Evolutionary conservation across 2,888 invertebrate genomes (phyloP), one percentile per base, ranked within the genome.

Genomic region (Zhengitettix transpicula): DNA sequence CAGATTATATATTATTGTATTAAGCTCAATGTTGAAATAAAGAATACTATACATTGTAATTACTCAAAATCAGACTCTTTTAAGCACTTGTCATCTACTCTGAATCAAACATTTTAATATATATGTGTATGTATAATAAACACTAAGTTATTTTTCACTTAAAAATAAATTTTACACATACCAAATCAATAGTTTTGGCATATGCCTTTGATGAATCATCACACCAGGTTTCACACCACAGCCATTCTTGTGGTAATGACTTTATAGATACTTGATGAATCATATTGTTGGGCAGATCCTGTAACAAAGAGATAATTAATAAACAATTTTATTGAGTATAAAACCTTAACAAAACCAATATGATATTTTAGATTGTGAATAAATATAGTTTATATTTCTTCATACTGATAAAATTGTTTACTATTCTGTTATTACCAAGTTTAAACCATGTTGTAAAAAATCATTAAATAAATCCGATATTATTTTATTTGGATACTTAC

Each of bases 191-290:
- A 58, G 98, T 98, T 75, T 99, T 99, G 1, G 99, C 99, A 62
- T 81, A 80, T 66, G 81, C 77, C 72, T 98, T 95, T 1, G 92
- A 89, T 28, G 74, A 81, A 65, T 95, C 88, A 69, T 91, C 91
- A 72, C 99, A 99, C 99, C 99, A 99, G 0, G 99, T 99, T 77
- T 99, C 98, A 73, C 99, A 99, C 97, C 97, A 99, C 61, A 99
- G 77, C 99, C 99, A 99, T 72, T 99, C 98, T 71, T 99, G 98
- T 0, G 99, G 99, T 67, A 99, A 77, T 1, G 97, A 96, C 74
- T 98, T 99, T 65, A 99, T 97, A 9, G 91, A 85, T 59, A 96
- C 96, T 77, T 99, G 99, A 74, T 99, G 98, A 64, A 99, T 98
- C 99, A 99, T 99, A 74, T 99, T 99, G 75, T 99, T 99, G 0